Conservation (phyloP, 1,140 invertebrate species). For the Brachionus plicatilis region DNA sequence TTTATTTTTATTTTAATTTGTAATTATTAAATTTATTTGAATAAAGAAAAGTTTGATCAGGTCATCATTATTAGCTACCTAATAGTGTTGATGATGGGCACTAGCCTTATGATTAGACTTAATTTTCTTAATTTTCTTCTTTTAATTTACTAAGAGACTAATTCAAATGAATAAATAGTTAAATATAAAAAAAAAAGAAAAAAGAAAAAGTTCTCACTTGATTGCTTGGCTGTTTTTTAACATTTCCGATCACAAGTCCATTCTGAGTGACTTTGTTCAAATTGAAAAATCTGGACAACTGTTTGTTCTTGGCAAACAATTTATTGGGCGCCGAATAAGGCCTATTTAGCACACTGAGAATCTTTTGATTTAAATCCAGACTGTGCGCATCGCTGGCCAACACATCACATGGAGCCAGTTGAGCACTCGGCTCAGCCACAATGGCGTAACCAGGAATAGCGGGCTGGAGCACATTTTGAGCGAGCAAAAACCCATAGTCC, state of each 20-base stretch:
- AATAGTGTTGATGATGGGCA: no score
- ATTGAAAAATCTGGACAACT: not conserved
- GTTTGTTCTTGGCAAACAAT: not conserved
- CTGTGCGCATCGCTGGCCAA: not conserved
- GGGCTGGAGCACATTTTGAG: not conserved
- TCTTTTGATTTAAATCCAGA: not conserved
- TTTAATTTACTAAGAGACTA: no score
- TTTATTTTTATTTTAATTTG: no score
- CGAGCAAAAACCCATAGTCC: not conserved
- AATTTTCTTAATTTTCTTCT: no score
- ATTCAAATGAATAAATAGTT: no score
- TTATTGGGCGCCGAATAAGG: not conserved
- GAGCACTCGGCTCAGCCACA: not conserved
- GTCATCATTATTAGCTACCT: no score
- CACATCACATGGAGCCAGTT: not conserved
- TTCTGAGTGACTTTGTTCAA: not conserved
- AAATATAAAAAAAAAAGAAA: no score
- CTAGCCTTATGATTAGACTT: no score
- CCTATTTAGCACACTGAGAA: not conserved
- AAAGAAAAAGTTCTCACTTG: not conserved
- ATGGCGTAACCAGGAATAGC: not conserved
- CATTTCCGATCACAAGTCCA: not conserved
- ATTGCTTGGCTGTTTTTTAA: constrained; percentile 10
- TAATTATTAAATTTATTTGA: no score
- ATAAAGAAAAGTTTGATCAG: no score